phyloP scores from a whole-genome alignment of 2,113 vertebrate species.

The Megaptera novaeangliae region DNA sequence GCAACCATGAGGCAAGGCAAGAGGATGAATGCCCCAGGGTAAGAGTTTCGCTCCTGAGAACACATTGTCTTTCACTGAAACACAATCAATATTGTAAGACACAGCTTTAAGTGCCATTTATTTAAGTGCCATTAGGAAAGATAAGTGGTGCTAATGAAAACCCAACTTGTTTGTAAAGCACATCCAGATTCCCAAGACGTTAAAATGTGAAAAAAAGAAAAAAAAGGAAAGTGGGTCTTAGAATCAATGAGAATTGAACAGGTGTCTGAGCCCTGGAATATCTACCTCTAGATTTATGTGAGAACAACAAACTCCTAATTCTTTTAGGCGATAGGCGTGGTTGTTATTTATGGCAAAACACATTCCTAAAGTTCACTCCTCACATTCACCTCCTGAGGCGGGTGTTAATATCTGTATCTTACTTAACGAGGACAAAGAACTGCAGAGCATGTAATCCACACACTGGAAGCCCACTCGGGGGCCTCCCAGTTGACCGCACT shows the following conservation, averaged over 20 bases:
- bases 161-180: neutral
- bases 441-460: rapidly evolving
- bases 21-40: neutral
- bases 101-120: neutral
- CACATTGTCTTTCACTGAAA: neutral
- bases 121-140: neutral
- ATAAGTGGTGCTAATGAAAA: neutral
- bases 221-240: neutral
- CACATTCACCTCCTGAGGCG: neutral
- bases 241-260: neutral
- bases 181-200: neutral
- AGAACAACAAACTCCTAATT: neutral
- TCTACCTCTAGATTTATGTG: neutral
- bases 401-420: neutral
- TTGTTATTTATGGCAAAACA: neutral
- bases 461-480: neutral
- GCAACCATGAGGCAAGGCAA: neutral
- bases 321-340: neutral
- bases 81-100: neutral
- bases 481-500: neutral
- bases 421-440: neutral
- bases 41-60: neutral
- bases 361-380: neutral
- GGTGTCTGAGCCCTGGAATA: neutral
- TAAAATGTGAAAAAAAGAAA: neutral